Base-by-base conservation (phyloP, 2,888 invertebrate genomes). In the Apamea epomidion region DNA sequence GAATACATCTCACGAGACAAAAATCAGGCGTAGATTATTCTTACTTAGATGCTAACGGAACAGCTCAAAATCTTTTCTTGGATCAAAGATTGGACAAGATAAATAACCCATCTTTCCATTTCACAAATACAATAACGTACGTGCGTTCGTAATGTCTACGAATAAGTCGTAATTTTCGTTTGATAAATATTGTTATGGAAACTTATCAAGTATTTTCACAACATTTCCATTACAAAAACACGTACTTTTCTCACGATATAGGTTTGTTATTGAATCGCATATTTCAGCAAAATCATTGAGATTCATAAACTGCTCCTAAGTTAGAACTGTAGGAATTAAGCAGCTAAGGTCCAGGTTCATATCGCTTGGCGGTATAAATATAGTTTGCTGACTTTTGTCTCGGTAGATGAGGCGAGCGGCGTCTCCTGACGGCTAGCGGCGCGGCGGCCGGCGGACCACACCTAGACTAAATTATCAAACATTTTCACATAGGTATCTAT, bases 401-500 rank as follows among this genome's bases (percentile, higher is more conserved):
- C 97, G 97, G 97, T 97, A 97, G 97, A 97, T 97, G 96, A 96
- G 95, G 96, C 95, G 96, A 95, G 96, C 95, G 96, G 95, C 92
- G 94, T 93, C 95, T 92, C 93, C 94, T 93, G 95, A 94, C 92
- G 94, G 94, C 94, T 93, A 95, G 95, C 96, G 94, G 94, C 94
- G 95, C 93, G 94, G 93, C 97, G 94, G 94, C 95, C 94, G 94
- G 94, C 95, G 96, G 97, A 95, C 95, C 93, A 94, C 96, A 95
- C 95, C 96, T 96, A 96, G 94, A 96, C 96, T 97, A 96, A 94
- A 96, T 96, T 95, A 95, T 94, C 96, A 95, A 96, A 96, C 95
- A 95, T 96, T 97, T 96, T 96, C 96, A 96, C 97, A 97, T 97
- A 97, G 97, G 97, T 97, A 97, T 97, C 97, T 97, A 97, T 97